Evolutionary conservation across 2,888 invertebrate species (phyloP), one percentile per base, ranked within the genome.

Genomic region (Lasioglossum lativentre): DNA sequence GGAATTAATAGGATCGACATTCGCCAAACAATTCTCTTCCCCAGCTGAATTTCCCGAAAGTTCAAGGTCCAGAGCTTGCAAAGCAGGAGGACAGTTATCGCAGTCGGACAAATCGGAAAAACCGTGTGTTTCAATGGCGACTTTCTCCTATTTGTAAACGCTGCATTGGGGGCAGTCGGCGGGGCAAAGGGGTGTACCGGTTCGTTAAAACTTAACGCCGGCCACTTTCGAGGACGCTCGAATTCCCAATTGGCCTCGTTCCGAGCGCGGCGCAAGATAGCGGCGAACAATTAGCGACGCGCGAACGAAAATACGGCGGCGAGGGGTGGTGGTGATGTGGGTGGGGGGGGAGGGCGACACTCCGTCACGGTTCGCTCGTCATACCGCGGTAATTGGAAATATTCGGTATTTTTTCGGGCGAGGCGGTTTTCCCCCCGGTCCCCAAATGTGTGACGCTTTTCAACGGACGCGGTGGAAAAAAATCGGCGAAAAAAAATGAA

Each of bases 111-210:
- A 30, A 63, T 63, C 16, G 59, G 30, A 1, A 30, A 63, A 63
- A 1, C 27, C 27, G 59, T 6, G 30, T 16, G 27, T 63, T 63
- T 63, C 59, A 14, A 16, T 14, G 27, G 56, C 10, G 16, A 30
- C 59, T 80, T 74, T 79, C 38, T 56, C 85, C 75, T 88, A 85
- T 89, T 88, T 80, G 89, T 80, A 88, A 86, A 89, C 87, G 73
- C 78, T 68, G 71, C 52, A 70, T 42, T 34, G 27, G 27, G 1
- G 27, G 1, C 27, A 14, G 56, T n/a, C 12, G 59, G 16, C 14
- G 59, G 59, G 59, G 40, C 47, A 38, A 19, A 34, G 23, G 30
- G 40, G 30, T 63, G 16, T 63, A 19, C 16, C 34, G 59, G 27
- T 84, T 82, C 86, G 89, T 86, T 86, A 81, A 81, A 78, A 75